Evolutionary conservation across 2,888 invertebrate species (phyloP).

Genomic region (Drosophila pegasa): DNA sequence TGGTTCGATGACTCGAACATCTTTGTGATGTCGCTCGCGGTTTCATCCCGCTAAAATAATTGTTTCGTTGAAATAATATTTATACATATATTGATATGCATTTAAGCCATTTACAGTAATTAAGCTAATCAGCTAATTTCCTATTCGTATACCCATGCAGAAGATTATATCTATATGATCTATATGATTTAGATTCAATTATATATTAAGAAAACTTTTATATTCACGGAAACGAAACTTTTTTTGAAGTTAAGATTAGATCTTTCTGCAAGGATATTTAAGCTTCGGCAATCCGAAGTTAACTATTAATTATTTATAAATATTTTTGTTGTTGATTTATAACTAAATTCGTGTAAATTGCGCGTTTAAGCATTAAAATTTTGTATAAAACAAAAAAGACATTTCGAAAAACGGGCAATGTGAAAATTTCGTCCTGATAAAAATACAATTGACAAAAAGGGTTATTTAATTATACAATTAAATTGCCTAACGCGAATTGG

Average conservation of each 20-base stretch:
- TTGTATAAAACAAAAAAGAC: conserved; percentile 33
- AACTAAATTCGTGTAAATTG: conserved; percentile 23
- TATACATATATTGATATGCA: conserved; percentile 27
- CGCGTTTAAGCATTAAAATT: conserved; percentile 41
- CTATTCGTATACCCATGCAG: conserved; percentile 24
- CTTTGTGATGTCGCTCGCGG: conserved; percentile 84
- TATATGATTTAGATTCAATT: too few relatives aligned
- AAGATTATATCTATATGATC: background rate
- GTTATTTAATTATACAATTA: conserved; percentile 27
- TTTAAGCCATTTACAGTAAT: conserved; percentile 34
- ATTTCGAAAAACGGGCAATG: conserved; percentile 19
- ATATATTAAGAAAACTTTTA: background rate
- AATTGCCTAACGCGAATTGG: conserved; percentile 22
- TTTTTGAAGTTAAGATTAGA: background rate
- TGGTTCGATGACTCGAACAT: conserved; percentile 83
- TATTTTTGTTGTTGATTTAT: conserved; percentile 13
- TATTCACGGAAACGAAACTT: background rate
- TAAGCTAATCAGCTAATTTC: conserved; percentile 31
- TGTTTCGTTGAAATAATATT: conserved; percentile 56
- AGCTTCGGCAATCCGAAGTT: conserved; percentile 16
- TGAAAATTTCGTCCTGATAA: conserved; percentile 29
- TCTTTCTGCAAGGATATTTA: conserved; percentile 21
- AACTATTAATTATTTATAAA: background rate
- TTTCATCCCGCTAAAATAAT: conserved; percentile 84
- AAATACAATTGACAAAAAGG: conserved; percentile 34